A percentile compares a stretch with the other conserved stretches of the same genome.
Evolutionary conservation across 2,888 invertebrate species (phyloP).

Genomic region (Troides helena): DNA sequence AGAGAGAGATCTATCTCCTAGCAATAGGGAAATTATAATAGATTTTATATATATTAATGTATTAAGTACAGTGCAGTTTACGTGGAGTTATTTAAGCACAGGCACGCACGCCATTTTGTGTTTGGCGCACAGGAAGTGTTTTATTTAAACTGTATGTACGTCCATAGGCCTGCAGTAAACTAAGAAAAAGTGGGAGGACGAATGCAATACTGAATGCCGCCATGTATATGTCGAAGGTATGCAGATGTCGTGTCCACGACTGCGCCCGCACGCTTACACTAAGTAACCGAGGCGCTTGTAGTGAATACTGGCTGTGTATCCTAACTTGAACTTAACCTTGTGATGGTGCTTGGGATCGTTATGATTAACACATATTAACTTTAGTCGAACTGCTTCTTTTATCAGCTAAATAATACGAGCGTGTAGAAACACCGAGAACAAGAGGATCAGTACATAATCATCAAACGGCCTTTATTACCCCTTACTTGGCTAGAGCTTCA

Average conservation of each 20-base stretch:
- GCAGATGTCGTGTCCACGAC: slow-evolving; percentile 47
- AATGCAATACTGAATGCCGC: slow-evolving; percentile 84
- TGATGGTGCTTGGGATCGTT: neutral
- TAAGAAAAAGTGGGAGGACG: slow-evolving; percentile 80
- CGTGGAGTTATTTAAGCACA: no score
- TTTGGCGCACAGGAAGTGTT: neutral
- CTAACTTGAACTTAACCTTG: slow-evolving; percentile 1
- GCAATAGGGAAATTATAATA: no score
- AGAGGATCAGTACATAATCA: no score
- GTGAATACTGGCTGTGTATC: slow-evolving; percentile 12
- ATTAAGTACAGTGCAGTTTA: no score
- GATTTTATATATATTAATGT: no score
- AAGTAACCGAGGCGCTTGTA: slow-evolving; percentile 32
- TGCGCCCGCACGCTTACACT: slow-evolving; percentile 39
- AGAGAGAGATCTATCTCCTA: no score
- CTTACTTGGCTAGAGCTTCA: no score
- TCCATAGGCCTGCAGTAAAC: slow-evolving; percentile 83
- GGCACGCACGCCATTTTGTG: slow-evolving; percentile 12
- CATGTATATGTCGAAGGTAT: slow-evolving; percentile 85
- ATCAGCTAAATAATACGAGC: neutral
- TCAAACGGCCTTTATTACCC: no score
- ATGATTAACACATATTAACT: neutral
- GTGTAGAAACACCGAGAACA: neutral
- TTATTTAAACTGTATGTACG: slow-evolving; percentile 48
- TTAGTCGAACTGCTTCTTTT: neutral